Evolutionary conservation across 2,113 vertebrate species (phyloP).

Genomic region (Crotalus horridus): DNA sequence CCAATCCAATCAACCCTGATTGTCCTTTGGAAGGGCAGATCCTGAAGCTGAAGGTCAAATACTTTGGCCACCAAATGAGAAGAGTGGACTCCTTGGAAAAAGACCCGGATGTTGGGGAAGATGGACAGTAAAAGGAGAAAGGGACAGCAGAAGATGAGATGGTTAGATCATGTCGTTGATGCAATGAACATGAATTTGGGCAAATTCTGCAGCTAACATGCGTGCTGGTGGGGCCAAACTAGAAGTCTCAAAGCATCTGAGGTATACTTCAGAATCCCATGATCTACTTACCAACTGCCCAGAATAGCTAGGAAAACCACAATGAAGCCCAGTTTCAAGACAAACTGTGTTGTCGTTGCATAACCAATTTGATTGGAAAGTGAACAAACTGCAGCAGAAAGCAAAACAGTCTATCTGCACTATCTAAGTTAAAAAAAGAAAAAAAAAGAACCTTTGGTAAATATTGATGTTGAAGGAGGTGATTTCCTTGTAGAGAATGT

Average conservation of each 20-base stretch:
- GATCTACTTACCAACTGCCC: background rate
- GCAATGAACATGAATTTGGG: no score
- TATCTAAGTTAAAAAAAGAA: background rate
- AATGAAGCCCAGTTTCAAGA: background rate
- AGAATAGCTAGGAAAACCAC: background rate
- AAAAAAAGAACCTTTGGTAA: constrained; percentile 49
- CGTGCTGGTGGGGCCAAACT: background rate
- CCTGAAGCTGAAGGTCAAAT: no score
- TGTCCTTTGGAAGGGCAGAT: no score
- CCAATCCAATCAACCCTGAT: no score
- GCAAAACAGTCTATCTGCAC: constrained; percentile 19
- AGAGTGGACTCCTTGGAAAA: no score
- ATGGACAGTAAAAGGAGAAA: no score
- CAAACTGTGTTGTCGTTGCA: background rate
- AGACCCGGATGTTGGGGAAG: no score
- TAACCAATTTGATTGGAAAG: constrained; percentile 5
- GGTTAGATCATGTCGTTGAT: no score
- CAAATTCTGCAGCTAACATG: no score
- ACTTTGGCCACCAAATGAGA: no score
- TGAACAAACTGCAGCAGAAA: constrained; percentile 14
- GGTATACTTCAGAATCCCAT: background rate
- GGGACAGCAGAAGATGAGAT: no score
- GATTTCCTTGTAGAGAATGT: constrained; percentile 20
- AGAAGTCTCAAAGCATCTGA: background rate
- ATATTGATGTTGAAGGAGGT: constrained; percentile 62